Percentiles rank a stretch among this genome's conserved stretches.
Evolutionary conservation across 2,888 invertebrate genomes (phyloP).

Genomic region (Nomada lathburiana): DNA sequence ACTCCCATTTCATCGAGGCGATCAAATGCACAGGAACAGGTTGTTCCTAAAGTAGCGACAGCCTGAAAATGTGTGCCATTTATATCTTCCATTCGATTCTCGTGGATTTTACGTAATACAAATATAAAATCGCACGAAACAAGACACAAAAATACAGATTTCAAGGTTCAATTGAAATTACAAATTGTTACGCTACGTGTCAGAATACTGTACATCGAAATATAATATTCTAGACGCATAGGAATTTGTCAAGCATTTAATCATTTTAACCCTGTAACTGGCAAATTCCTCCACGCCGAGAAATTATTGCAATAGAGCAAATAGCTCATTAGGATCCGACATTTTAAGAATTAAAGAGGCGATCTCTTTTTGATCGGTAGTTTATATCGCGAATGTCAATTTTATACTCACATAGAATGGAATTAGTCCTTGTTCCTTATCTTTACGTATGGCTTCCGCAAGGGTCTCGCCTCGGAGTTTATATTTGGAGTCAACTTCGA

Average conservation of each 20-base stretch:
- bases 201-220: too few relatives aligned
- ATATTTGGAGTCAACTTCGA: slow-evolving; percentile 90
- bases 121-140: too few relatives aligned
- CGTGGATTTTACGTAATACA: too few relatives aligned
- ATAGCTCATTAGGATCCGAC: too few relatives aligned
- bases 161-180: too few relatives aligned
- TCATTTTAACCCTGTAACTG: not conserved
- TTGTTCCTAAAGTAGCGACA: slow-evolving; percentile 96
- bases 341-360: too few relatives aligned
- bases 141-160: too few relatives aligned
- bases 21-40: slow-evolving; percentile 98
- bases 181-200: too few relatives aligned
- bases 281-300: too few relatives aligned
- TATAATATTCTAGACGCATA: too few relatives aligned
- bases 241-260: not conserved
- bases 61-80: slow-evolving; percentile 97
- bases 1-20: slow-evolving; percentile 94
- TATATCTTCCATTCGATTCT: slow-evolving; percentile 86
- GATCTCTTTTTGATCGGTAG: too few relatives aligned
- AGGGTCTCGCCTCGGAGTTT: slow-evolving; percentile 91
- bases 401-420: slow-evolving; percentile 94
- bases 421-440: slow-evolving; percentile 94
- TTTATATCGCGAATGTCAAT: not conserved
- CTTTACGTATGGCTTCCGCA: slow-evolving; percentile 92
- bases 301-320: too few relatives aligned